Evolutionary conservation across 2,888 invertebrate genomes (phyloP), one percentile per base, ranked within the genome.

Genomic region (Cosmia pyralina): DNA sequence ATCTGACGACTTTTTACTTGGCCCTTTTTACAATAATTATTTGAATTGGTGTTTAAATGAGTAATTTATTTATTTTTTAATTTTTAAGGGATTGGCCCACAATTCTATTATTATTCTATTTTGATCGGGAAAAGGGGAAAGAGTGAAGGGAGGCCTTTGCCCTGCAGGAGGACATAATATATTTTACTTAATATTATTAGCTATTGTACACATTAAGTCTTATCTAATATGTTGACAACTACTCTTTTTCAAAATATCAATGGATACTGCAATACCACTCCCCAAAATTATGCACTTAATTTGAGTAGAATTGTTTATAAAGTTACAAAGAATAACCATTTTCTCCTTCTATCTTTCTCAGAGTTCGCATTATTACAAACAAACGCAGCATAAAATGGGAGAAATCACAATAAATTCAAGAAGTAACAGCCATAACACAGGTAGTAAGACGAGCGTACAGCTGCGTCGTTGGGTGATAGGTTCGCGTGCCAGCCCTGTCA

Each of bases 371-470:
- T 34, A 13, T 13, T 34, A 17, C 17, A n/a, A 55, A 69, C n/a
- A 22, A 62, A 66, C 15, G 15, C 34, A 58, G n/a, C 17, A 64
- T 69, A 50, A 69, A 67, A 64, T 59, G n/a, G 34, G 53, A 28
- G 19, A 55, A 57, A 53, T 41, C 11, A 22, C 59, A 82, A 82
- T 78, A 72, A 84, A 81, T 76, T 77, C 59, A 63, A n/a, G 22
- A 71, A n/a, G 66, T 83, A 77, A 69, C 69, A 77, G 53, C 68
- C 69, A 62, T 79, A 68, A 66, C 7, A 63, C 38, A 22, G 52
- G 69, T 64, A 53, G 58, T 52, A 57, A 72, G 62, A 72, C 53
- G 34, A 75, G 44, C n/a, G 57, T 70, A 73, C 63, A 75, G 63
- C 79, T 81, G 72, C 59, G 75, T 72, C 77, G 53, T 72, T 50